Evolutionary conservation across 2,797 vertebrate genomes (phyloP), one percentile per base, ranked within the genome.

Genomic region (Pseudopleuronectes americanus): DNA sequence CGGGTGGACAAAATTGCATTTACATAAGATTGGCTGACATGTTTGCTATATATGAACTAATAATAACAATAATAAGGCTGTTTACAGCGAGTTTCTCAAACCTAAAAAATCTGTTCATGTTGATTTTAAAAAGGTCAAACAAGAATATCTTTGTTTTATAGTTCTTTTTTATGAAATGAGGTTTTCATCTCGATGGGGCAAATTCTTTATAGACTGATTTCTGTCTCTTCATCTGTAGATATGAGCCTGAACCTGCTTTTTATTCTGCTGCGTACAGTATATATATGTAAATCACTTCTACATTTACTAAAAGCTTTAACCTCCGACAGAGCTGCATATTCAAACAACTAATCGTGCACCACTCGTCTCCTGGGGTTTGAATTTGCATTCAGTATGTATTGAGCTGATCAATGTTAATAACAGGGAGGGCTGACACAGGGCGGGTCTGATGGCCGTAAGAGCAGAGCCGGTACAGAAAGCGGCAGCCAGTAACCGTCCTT

Each of bases 401-500:
- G 74, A 71, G 69, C 70, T 80, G 78, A 89, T 90, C 84, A 86
- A 79, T 85, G 79, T 72, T 84, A 74, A 79, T 77, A 75, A 75
- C 31, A 76, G 63, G 1, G 74, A 67, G 71, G 63, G 60, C 62
- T 64, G 64, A 75, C 24, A 24, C 24, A 24, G 24, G 24, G 24
- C 24, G 24, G 24, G 24, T 3, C 2, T 24, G 80, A 81, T 66
- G 79, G 78, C 54, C 47, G 36, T 28, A 33, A 60, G 36, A 58
- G 74, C 53, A 51, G 68, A 59, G 80, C 33, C 19, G 16, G 69
- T 59, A 23, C 70, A 66, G 85, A 80, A 77, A 22, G 74, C 67
- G 62, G 83, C 45, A 22, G 57, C 79, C 72, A 69, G 64, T 77
- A 79, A 72, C 59, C 24, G 58, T 76, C 73, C 68, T 76, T 64